Percentiles rank a stretch among this genome's conserved stretches.
phyloP scores from a whole-genome alignment of 2,888 invertebrate species.

The Craniophora ligustri region DNA sequence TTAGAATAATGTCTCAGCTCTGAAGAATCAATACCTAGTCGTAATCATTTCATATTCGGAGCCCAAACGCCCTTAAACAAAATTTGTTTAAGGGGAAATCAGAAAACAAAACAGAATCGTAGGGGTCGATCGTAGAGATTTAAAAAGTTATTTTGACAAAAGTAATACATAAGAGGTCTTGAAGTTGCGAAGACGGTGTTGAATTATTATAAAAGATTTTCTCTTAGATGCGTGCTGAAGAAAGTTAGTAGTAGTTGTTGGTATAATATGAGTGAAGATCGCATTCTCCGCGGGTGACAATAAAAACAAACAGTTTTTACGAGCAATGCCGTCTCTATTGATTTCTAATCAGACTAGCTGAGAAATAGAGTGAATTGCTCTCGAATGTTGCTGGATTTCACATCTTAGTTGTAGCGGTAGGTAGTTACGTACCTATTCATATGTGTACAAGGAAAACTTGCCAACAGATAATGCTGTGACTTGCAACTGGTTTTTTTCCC shows the following conservation, averaged over 20 bases:
- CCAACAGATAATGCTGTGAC: constrained; percentile 10
- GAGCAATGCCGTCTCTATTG: constrained; percentile 46
- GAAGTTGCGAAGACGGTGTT: no score
- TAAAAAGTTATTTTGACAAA: no score
- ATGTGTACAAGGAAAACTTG: constrained; percentile 14
- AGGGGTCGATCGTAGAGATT: no score
- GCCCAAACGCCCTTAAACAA: neutral
- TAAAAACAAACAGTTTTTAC: constrained; percentile 46
- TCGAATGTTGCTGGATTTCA: constrained; percentile 28
- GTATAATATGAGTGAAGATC: constrained; percentile 29
- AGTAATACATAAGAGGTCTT: no score
- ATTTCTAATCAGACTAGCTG: constrained; percentile 54
- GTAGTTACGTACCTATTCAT: neutral
- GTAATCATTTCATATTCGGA: neutral
- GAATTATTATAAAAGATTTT: no score
- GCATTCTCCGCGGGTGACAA: constrained; percentile 50
- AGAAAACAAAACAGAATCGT: no score
- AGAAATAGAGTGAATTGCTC: constrained; percentile 27
- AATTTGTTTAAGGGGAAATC: no score
- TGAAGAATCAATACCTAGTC: neutral
- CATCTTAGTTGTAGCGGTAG: constrained; percentile 1
- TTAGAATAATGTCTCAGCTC: neutral
- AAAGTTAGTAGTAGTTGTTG: constrained; percentile 23
- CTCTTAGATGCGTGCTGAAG: constrained; percentile 5
- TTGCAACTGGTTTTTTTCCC: neutral